phyloP scores from a whole-genome alignment of 1,140 invertebrate genomes.

The Solenopsis invicta region DNA sequence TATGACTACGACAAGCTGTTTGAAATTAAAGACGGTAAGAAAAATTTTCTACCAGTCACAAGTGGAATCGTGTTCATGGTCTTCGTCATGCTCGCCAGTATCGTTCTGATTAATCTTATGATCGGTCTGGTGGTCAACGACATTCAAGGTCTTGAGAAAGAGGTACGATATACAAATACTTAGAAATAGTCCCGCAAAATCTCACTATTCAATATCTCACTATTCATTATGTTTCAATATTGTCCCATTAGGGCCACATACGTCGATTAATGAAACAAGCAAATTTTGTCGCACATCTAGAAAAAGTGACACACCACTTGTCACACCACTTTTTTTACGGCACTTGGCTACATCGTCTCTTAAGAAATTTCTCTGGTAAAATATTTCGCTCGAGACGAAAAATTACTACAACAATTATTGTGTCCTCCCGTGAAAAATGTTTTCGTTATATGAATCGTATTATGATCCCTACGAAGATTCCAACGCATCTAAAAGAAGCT shows the following conservation, averaged over 20 bases:
- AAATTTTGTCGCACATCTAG: conserved; percentile 83
- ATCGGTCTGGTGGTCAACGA: conserved; percentile 90
- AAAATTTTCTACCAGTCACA: conserved; percentile 77
- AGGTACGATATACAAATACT: conserved; percentile 73
- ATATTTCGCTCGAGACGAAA: conserved; percentile 55
- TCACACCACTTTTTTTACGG: conserved; percentile 71
- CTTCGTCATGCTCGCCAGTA: conserved; percentile 89
- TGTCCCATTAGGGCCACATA: conserved; percentile 79
- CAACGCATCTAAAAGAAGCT: conserved; percentile 47
- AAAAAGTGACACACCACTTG: conserved; percentile 76
- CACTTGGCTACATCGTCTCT: conserved; percentile 62
- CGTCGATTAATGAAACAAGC: conserved; percentile 84
- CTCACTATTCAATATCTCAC: background rate
- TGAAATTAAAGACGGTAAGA: background rate
- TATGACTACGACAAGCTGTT: conserved; percentile 86
- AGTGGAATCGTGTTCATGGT: conserved; percentile 88
- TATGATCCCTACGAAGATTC: conserved; percentile 22
- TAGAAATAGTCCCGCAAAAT: background rate
- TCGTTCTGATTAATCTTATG: conserved; percentile 87
- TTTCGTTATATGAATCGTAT: conserved; percentile 21
- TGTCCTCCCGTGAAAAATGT: conserved; percentile 60
- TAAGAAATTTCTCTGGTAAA: too few relatives aligned
- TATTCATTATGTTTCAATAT: conserved; percentile 53
- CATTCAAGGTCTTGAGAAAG: conserved; percentile 87
- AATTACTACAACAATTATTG: conserved; percentile 70